These are phyloP conservation scores for Callipepla californica DNA, from an alignment of 2,113 vertebrate species.

Conservation along the genomic window DNA sequence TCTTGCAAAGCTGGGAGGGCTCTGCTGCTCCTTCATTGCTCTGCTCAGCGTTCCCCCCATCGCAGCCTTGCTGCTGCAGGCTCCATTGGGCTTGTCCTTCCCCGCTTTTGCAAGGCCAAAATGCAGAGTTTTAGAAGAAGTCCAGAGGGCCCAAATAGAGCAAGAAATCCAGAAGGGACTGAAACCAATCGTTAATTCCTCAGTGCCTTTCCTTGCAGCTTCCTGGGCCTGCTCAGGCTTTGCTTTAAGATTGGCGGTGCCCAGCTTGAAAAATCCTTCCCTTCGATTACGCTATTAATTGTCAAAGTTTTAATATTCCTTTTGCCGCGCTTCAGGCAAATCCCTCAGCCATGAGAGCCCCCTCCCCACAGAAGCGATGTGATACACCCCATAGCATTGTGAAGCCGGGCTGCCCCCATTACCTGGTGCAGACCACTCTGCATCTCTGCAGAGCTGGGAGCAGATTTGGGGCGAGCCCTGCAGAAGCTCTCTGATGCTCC, in stretches of 20 bases:
- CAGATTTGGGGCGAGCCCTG: not conserved
- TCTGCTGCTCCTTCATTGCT: not conserved
- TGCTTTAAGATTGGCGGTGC: rapidly evolving
- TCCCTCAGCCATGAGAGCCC: rapidly evolving
- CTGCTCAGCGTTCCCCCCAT: not conserved
- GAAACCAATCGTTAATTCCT: not conserved
- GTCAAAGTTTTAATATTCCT: not conserved
- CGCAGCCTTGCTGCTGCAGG: not conserved
- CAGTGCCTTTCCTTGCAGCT: not conserved
- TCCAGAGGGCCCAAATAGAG: rapidly evolving
- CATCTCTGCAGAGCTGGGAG: not conserved
- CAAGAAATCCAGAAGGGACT: not conserved
- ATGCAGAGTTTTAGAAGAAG: not conserved
- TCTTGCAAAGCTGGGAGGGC: not conserved
- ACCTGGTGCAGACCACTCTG: not conserved
- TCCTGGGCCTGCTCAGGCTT: rapidly evolving
- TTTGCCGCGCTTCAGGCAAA: not conserved
- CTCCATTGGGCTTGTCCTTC: not conserved
- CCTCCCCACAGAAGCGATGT: not conserved
- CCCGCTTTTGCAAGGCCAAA: not conserved
- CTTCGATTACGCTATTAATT: not conserved
- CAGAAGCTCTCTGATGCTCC: not conserved
- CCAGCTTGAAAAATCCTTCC: not conserved
- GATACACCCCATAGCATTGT: rapidly evolving
- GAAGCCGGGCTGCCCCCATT: rapidly evolving